Evolutionary conservation across 2,797 vertebrate species (phyloP).

Genomic region (Hippocampus kuda): DNA sequence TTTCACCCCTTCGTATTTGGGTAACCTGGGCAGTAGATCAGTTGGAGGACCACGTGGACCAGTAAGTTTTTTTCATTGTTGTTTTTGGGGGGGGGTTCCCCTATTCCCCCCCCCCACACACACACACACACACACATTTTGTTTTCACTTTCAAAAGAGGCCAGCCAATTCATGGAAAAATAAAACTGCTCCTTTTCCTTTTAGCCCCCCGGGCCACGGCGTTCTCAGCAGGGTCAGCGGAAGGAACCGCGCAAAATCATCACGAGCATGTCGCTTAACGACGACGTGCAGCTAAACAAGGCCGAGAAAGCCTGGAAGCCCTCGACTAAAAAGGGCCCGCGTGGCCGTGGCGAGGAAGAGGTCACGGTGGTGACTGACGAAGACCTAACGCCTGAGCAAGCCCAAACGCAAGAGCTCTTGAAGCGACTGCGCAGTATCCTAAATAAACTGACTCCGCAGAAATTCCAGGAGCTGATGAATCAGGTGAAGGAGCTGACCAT

Average conservation of each 20-base stretch:
- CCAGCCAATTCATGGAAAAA: too few species aligned
- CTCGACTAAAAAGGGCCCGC: constrained; percentile 65
- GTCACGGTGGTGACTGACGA: constrained; percentile 45
- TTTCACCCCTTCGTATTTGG: constrained; percentile 88
- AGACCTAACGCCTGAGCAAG: constrained; percentile 59
- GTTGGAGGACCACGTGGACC: constrained; percentile 65
- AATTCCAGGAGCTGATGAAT: constrained; percentile 97
- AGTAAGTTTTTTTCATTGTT: constrained; percentile 25
- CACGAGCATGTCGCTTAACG: constrained; percentile 78
- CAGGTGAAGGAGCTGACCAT: constrained; percentile 89
- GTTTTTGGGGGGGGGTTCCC: too few species aligned
- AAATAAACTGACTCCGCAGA: constrained; percentile 95
- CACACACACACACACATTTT: too few species aligned
- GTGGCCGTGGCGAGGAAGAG: constrained; percentile 10
- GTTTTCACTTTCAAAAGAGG: too few species aligned
- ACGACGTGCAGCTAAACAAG: constrained; percentile 93
- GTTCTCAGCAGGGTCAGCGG: constrained; percentile 83
- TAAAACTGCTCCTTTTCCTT: too few species aligned
- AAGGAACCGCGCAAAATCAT: constrained; percentile 95
- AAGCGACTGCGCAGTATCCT: constrained; percentile 88
- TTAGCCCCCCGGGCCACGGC: constrained; percentile 82
- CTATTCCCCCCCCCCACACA: too few species aligned
- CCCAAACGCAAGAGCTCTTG: constrained; percentile 82
- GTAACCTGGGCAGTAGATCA: constrained; percentile 82
- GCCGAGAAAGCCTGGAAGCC: constrained; percentile 97